These are phyloP conservation scores for Strigops habroptila DNA, from an alignment of 2,113 vertebrate genomes.

Conservation along the genomic window DNA sequence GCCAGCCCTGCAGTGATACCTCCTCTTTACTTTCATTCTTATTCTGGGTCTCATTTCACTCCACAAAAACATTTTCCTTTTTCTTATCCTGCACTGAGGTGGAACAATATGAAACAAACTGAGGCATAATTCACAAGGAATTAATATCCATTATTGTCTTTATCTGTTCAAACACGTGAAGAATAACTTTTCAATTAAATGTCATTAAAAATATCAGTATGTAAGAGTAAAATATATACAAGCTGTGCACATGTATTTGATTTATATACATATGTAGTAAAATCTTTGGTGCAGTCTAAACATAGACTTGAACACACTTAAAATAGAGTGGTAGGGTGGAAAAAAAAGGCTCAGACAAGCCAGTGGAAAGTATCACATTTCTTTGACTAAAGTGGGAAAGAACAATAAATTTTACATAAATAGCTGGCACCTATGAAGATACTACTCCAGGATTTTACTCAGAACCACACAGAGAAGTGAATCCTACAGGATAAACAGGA, in stretches of 20 bases:
- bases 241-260: neutral
- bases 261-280: neutral
- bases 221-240: neutral
- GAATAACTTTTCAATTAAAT: neutral
- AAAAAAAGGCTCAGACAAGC: neutral
- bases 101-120: neutral
- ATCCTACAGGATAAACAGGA: neutral
- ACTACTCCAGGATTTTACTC: neutral
- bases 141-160: neutral
- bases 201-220: neutral
- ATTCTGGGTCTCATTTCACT: neutral
- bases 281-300: neutral
- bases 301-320: neutral
- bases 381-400: neutral
- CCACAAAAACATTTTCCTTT: neutral
- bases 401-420: neutral
- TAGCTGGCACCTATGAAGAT: neutral
- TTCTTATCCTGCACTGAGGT: neutral
- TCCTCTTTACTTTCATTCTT: neutral
- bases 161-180: fast-evolving
- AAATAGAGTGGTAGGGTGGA: neutral
- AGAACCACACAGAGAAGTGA: neutral
- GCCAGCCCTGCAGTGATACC: neutral
- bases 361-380: neutral
- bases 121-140: neutral